Evolutionary conservation across 2,888 invertebrate species (phyloP), one percentile per base, ranked within the genome.

Genomic region (Pyrochroa serraticornis): DNA sequence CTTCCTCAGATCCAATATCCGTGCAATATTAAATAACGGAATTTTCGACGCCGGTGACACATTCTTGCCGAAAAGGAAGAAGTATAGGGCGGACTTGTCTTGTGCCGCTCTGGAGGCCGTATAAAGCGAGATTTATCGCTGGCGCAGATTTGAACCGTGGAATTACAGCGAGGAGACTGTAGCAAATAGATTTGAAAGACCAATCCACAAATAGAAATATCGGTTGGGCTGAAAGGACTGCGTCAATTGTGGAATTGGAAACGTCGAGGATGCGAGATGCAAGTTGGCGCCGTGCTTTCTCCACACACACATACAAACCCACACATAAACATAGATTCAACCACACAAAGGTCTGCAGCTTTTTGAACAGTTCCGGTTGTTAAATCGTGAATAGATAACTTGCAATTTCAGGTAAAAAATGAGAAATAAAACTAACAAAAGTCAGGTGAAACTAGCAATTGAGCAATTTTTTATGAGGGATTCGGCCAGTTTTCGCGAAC

Each of bases 141-240:
- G 63, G 68, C 71, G 70, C 68, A 72, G 73, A 74, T 73, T 72
- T 73, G 73, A 75, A 74, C 74, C 67, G 70, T 69, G 70, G 71
- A 74, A 75, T 74, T 74, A 73, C 73, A 62, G 56, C 67, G 71
- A 68, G 63, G 67, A 72, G 71, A 65, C 71, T 70, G 72, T 69
- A 71, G 71, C 72, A 73, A 73, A 74, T 73, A 72, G 73, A 75
- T 72, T 71, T 67, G 63, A 66, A 68, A 64, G 69, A 69, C 73
- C 70, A 71, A 71, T 73, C 73, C 71, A 61, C 73, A 73, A 74
- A 73, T 73, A 75, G 73, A 74, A 73, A 71, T 75, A 73, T 73
- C 71, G 70, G 70, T 67, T 64, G 65, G 65, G 63, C 66, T 73
- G 71, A 71, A 72, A 72, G 67, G 68, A 68, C 66, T 62, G 66